Evolutionary conservation across 2,888 invertebrate species (phyloP), one percentile per base, ranked within the genome.

Genomic region (Drosophila austrosaltans): DNA sequence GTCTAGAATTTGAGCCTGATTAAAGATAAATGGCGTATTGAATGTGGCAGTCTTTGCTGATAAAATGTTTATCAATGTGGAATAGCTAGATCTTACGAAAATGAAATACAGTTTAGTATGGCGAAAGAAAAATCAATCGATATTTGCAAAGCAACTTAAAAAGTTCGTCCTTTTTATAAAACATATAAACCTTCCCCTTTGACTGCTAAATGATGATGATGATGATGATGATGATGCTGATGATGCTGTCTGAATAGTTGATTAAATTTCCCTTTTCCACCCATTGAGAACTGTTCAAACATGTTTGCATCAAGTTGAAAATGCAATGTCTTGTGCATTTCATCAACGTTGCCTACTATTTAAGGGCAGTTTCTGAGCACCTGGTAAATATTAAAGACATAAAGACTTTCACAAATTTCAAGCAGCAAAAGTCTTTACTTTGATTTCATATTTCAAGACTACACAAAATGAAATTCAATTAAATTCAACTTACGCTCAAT

Each of bases 261-360:
- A 48, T 48, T 48, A 22, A 10, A 22, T 48, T 48, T 25, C n/a
- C 16, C 48, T 25, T 22, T 48, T 22, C 12, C 6, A 22, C 12
- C 12, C 3, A 48, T 48, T 10, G 22, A 48, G 2, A 2, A 48
- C 7, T 22, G 3, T 10, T 6, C 1, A 48, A 48, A 48, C 25
- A 25, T 3, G 25, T 25, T 20, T 25, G 22, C 48, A 25, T 42
- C 68, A 71, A 65, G 25, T 63, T 77, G 59, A 76, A 53, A 12
- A 20, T 48, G 53, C 53, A 28, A 25, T 71, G 77, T 69, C 71
- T 74, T 73, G 5, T 5, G 71, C 69, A 79, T 79, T 76, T 44
- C 60, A 72, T 74, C 77, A 71, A 79, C 77, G 74, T 76, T 69
- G 76, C 71, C 39, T 72, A 56, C 63, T 56, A 59, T 39, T 69